Evolutionary conservation across 1,140 invertebrate genomes (phyloP).

Genomic region (Helicoverpa zea): DNA sequence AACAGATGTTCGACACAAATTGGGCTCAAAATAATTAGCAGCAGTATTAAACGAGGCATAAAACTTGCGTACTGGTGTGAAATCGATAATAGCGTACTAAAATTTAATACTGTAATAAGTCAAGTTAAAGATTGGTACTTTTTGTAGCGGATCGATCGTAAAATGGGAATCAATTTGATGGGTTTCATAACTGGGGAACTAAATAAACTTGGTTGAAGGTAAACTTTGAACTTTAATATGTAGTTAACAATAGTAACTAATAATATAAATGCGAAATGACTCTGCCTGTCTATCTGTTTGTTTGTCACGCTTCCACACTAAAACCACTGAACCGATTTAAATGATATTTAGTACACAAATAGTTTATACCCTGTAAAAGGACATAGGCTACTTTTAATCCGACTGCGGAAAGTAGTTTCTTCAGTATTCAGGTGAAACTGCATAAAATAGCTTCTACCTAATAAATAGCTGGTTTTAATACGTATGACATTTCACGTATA

Average conservation of each 20-base stretch:
- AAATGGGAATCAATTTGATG: constrained; percentile 31
- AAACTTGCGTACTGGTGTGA: constrained; percentile 63
- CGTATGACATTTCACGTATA: constrained; percentile 22
- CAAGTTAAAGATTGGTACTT: constrained; percentile 12
- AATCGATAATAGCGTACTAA: constrained; percentile 69
- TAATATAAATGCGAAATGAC: too few relatives aligned
- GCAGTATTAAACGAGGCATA: constrained; percentile 69
- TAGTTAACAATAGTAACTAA: too few relatives aligned
- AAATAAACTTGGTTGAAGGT: not conserved
- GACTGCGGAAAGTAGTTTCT: too few relatives aligned
- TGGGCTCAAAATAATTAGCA: constrained; percentile 66
- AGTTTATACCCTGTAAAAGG: not conserved
- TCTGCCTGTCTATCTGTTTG: too few relatives aligned
- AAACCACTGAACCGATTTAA: too few relatives aligned
- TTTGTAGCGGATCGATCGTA: constrained; percentile 37
- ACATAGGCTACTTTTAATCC: not conserved
- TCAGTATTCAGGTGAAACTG: not conserved
- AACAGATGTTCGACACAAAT: constrained; percentile 50
- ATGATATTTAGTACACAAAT: not conserved
- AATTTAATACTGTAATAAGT: constrained; percentile 58
- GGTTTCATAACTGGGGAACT: not conserved
- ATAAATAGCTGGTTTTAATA: not conserved
- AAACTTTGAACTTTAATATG: constrained; percentile 1
- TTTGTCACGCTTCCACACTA: too few relatives aligned
- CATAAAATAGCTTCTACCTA: not conserved